phyloP scores from a whole-genome alignment of 2,888 invertebrate genomes.

The Himalopsyche kuldschensis region DNA sequence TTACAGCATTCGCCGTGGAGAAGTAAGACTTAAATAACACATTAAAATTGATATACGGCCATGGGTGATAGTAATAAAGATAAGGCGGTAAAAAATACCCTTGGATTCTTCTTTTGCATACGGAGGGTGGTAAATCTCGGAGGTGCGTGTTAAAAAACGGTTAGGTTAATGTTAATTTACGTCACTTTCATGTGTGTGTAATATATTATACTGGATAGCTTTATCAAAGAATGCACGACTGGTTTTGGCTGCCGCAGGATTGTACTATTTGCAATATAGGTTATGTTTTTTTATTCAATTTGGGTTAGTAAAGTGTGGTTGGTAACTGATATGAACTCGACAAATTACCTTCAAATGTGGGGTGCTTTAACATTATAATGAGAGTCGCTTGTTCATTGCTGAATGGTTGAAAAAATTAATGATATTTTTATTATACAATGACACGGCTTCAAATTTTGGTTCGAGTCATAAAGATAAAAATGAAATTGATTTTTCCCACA shows the following conservation, averaged over 20 bases:
- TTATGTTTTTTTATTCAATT: background rate
- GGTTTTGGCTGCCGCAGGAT: background rate
- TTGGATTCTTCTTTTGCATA: background rate
- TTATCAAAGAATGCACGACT: background rate
- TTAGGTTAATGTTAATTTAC: constrained; percentile 1
- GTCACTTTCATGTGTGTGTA: background rate
- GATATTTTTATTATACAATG: too few relatives aligned
- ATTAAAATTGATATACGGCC: background rate
- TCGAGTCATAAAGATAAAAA: too few relatives aligned
- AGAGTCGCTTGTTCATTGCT: too few relatives aligned
- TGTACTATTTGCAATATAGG: background rate
- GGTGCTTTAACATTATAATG: too few relatives aligned
- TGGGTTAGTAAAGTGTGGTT: background rate
- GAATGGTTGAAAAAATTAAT: too few relatives aligned
- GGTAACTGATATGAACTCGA: background rate
- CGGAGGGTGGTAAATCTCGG: background rate
- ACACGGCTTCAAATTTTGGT: too few relatives aligned
- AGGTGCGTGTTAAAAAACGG: background rate
- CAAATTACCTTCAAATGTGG: background rate
- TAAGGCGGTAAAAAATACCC: background rate
- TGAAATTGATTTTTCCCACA: too few relatives aligned
- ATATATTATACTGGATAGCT: background rate
- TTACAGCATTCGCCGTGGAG: background rate
- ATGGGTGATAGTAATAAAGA: background rate
- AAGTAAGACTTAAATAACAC: background rate